Evolutionary conservation across 2,888 invertebrate species (phyloP).

Genomic region (Balanococcus diminutus): DNA sequence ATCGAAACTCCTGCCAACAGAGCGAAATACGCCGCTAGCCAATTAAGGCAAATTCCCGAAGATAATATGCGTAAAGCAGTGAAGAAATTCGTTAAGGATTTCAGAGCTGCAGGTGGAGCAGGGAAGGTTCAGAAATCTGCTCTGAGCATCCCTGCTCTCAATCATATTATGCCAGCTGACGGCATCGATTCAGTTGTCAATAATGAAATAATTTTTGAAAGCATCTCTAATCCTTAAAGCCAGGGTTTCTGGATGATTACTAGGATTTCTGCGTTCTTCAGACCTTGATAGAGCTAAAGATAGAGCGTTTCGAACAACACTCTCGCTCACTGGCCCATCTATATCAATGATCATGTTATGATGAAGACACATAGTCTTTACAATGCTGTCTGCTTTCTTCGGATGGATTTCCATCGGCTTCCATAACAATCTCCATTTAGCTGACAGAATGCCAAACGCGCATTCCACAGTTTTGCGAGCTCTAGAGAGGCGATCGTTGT

Average conservation of each 20-base stretch:
- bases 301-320: too few species aligned
- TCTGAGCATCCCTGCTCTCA: too few species aligned
- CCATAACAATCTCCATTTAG: slow-evolving; percentile 54
- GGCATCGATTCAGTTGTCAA: too few species aligned
- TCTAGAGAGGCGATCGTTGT: slow-evolving; percentile 43
- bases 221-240: slow-evolving; percentile 4
- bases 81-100: too few species aligned
- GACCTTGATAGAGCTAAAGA: too few species aligned
- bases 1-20: too few species aligned
- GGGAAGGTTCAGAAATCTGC: too few species aligned
- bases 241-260: background rate
- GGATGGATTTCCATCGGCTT: slow-evolving; percentile 51
- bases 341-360: slow-evolving; percentile 55
- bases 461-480: slow-evolving; percentile 53
- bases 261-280: background rate
- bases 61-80: too few species aligned
- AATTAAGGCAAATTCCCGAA: too few species aligned
- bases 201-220: slow-evolving; percentile 42
- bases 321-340: slow-evolving; percentile 39
- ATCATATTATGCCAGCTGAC: too few species aligned
- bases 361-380: slow-evolving; percentile 50
- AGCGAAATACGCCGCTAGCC: too few species aligned
- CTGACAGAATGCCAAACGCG: slow-evolving; percentile 54
- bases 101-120: too few species aligned
- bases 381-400: slow-evolving; percentile 46